Conservation (phyloP, 2,113 vertebrate genomes). For the Paedocypris sp. region DNA sequence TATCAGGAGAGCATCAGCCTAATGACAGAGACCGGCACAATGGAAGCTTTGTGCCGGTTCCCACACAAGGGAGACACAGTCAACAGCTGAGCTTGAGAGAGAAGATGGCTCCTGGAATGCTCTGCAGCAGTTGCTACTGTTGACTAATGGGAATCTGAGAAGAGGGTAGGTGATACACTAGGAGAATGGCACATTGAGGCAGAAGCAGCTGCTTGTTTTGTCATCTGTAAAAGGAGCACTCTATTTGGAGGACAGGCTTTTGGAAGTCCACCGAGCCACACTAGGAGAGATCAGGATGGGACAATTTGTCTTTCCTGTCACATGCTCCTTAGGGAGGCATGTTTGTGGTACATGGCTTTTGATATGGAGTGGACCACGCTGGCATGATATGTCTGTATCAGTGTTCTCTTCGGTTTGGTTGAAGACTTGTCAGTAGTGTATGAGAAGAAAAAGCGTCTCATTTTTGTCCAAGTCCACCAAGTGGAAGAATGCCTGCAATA, state of each 20-base stretch:
- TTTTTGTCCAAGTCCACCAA: constrained; percentile 81
- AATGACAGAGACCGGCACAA: constrained; percentile 63
- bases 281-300: background rate
- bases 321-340: background rate
- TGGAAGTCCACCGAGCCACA: constrained; percentile 27
- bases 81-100: constrained; percentile 86
- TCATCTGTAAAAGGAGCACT: constrained; percentile 56
- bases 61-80: constrained; percentile 67
- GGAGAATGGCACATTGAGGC: constrained; percentile 89
- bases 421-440: constrained; percentile 15
- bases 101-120: constrained; percentile 94
- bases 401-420: background rate
- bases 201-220: constrained; percentile 96
- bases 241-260: constrained; percentile 36
- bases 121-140: constrained; percentile 91
- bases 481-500: constrained; percentile 76
- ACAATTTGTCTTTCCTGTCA: constrained; percentile 1
- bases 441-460: constrained; percentile 38
- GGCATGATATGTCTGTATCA: background rate
- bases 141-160: constrained; percentile 98
- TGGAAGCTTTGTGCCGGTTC: constrained; percentile 84
- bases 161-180: constrained; percentile 92
- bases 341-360: constrained; percentile 1
- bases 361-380: constrained; percentile 2
- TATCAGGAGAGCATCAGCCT: constrained; percentile 63